Conservation (phyloP, 2,888 invertebrate species). For the Synanthedon tipuliformis region DNA sequence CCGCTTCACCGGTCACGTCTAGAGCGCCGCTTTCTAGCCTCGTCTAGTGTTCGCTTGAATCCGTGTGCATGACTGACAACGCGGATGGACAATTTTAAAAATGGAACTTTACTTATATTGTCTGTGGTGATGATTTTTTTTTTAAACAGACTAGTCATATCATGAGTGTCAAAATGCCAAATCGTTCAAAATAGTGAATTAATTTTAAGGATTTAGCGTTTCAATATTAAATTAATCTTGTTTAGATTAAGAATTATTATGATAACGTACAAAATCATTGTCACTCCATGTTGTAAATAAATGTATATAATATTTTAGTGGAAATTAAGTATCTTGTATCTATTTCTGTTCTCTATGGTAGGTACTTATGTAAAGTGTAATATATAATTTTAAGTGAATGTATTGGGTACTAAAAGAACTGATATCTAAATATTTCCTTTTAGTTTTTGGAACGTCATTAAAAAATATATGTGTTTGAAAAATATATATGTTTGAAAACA, state of each 20-base stretch:
- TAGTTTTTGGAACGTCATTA: too few relatives aligned
- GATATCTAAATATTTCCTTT: constrained; percentile 9
- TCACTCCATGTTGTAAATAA: constrained; percentile 54
- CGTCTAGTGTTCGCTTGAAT: constrained; percentile 67
- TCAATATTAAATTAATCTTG: neutral
- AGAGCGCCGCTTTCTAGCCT: constrained; percentile 76
- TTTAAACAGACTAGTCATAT: constrained; percentile 16
- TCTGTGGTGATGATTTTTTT: neutral
- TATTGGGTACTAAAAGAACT: constrained; percentile 38
- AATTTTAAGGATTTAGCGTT: neutral
- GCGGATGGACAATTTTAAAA: constrained; percentile 24
- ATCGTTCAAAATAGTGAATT: constrained; percentile 25
- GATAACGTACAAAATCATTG: constrained; percentile 60
- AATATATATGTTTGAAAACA: too few relatives aligned
- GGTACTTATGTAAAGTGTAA: constrained; percentile 5
- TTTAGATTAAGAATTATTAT: neutral
- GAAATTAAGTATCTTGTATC: constrained; percentile 36
- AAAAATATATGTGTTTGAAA: too few relatives aligned
- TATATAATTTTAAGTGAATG: constrained; percentile 31
- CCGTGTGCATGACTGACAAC: constrained; percentile 31
- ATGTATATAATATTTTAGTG: constrained; percentile 53
- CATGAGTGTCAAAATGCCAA: constrained; percentile 32
- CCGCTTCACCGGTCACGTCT: constrained; percentile 74
- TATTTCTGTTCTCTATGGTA: constrained; percentile 27
- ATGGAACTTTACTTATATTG: neutral